A percentile compares a stretch with the other conserved stretches of the same genome.
phyloP scores from a whole-genome alignment of 2,888 invertebrate genomes.

The Pimpla rufipes region DNA sequence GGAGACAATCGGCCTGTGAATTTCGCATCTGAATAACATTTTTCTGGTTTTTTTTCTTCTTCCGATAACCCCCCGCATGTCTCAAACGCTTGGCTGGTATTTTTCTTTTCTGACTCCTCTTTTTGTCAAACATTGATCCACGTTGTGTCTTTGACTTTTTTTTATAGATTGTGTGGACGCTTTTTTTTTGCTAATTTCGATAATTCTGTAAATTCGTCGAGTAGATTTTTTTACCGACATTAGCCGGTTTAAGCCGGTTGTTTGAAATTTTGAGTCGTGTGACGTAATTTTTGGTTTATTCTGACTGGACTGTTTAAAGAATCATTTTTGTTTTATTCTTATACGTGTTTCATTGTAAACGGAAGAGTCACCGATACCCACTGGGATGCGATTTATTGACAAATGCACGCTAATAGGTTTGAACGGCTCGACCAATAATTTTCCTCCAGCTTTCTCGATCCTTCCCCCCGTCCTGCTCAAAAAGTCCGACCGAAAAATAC shows the following conservation, averaged over 20 bases:
- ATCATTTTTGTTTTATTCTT: not conserved
- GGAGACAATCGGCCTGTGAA: slow-evolving; percentile 51
- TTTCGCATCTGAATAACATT: slow-evolving; percentile 16
- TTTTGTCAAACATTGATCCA: not conserved
- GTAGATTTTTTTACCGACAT: not conserved
- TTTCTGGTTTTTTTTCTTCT: not conserved
- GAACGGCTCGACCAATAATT: not conserved
- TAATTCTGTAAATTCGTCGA: not conserved
- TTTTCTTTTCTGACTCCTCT: slow-evolving; percentile 4
- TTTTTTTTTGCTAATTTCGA: too few species aligned
- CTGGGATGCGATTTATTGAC: not conserved
- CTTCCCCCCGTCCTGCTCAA: not conserved
- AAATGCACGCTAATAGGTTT: not conserved
- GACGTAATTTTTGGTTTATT: not conserved
- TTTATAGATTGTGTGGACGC: not conserved
- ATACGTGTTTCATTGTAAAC: not conserved
- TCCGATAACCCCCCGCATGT: not conserved
- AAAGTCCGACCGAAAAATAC: too few species aligned
- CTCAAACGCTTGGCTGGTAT: slow-evolving; percentile 6
- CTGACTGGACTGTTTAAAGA: not conserved
- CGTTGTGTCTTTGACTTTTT: too few species aligned
- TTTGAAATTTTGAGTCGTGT: not conserved
- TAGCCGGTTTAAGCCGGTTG: too few species aligned
- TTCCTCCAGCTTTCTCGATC: not conserved
- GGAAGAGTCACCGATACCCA: not conserved